Conservation (phyloP, 2,113 vertebrate species). For the Grantiella picta region DNA sequence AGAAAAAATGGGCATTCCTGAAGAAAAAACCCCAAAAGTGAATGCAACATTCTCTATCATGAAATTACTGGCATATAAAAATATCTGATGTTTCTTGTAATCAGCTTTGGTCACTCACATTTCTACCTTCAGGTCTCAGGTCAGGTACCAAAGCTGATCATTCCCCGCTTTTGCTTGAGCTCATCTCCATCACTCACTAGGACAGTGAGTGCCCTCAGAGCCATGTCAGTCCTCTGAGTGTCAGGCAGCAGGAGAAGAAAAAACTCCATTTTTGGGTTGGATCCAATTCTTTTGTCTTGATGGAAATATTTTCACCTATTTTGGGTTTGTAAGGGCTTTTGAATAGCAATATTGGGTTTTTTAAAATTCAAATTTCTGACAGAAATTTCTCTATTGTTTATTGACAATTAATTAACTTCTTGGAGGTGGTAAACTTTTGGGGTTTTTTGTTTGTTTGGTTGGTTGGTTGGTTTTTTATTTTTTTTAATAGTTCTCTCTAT, state of each 20-base stretch:
- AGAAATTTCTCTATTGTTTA: background rate
- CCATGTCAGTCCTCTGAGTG: rapidly evolving
- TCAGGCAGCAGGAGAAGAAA: background rate
- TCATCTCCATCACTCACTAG: background rate
- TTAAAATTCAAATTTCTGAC: background rate
- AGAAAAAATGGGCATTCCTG: background rate
- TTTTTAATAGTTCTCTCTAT: background rate
- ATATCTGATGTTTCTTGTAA: background rate
- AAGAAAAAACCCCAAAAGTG: background rate
- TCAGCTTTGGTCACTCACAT: background rate
- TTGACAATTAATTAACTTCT: background rate
- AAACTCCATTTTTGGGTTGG: background rate
- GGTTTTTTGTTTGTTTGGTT: too few species aligned
- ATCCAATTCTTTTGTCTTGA: background rate
- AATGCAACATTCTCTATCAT: background rate
- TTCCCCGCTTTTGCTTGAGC: background rate
- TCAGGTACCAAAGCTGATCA: background rate
- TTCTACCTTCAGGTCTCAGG: background rate
- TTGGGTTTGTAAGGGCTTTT: background rate
- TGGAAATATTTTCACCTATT: background rate
- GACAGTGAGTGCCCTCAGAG: background rate
- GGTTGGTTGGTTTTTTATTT: background rate
- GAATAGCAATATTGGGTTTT: background rate
- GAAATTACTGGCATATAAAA: background rate
- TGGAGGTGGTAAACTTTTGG: background rate